Base-by-base conservation (phyloP, 2,888 invertebrate species). In the Sylvicola cinctus region DNA sequence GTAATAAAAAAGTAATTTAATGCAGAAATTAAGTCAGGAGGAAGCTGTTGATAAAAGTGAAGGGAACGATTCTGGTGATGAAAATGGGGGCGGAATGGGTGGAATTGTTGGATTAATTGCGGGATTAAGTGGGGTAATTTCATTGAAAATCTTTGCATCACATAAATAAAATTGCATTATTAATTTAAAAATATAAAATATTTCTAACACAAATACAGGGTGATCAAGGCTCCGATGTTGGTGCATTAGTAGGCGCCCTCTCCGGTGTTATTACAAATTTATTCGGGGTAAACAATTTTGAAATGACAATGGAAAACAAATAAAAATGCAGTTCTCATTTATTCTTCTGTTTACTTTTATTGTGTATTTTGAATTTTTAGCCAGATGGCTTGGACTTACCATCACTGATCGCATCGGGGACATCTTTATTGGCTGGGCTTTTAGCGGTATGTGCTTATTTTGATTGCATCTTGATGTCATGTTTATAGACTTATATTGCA, bases 221-320 rank as follows among this genome's bases (percentile, higher is more conserved):
- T 15, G 58, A 55, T 37, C 56, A 50, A 20, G 58, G 56, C 12
- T 57, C 56, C 6, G 58, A 58, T 44, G 44, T 58, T 29, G 56
- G 56, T 1, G 58, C 58, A 2, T 35, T 58, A n/a, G 46, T 58
- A 34, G 58, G 58, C 3, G 55, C 56, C 1, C 37, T 58, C 1
- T 54, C 56, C 3, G 56, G 56, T 13, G 39, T 58, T 2, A 45
- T 58, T 12, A 49, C 52, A 8, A 53, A 51, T 8, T 39, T 58
- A 13, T 56, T 58, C 42, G 58, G 58, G 7, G 58, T 58, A 46
- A 48, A 44, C 11, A 7, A 25, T 26, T 23, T 23, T 23, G n/a
- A 12, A 31, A 25, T 25, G 5, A 23, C 14, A 12, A 7, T 32
- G 16, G 13, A 20, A 14, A 6, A 12, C n/a, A 12, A 23, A 6